Conservation (phyloP, 23 tunicate species). For the Ciona savignyi region DNA sequence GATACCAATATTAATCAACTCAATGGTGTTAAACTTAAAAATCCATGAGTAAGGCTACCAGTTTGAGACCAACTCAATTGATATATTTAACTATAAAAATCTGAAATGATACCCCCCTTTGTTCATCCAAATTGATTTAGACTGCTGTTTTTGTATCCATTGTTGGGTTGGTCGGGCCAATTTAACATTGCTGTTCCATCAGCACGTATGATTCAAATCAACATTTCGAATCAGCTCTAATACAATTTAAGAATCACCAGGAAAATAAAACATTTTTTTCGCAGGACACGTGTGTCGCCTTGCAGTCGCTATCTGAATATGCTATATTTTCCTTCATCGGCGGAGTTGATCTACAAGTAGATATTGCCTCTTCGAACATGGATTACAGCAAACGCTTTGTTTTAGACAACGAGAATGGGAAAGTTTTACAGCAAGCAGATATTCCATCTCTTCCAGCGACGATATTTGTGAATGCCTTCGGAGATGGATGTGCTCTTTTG, state of each 20-base stretch:
- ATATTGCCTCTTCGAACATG: slow-evolving; percentile 27
- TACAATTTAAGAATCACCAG: too few species aligned
- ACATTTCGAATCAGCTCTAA: too few species aligned
- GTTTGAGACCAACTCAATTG: background rate
- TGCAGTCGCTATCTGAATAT: slow-evolving; percentile 90
- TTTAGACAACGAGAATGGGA: slow-evolving; percentile 76
- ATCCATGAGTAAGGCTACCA: too few species aligned
- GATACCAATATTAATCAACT: too few species aligned
- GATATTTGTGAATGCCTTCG: slow-evolving; percentile 67
- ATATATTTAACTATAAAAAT: background rate
- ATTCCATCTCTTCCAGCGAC: slow-evolving; percentile 61
- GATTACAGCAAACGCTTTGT: slow-evolving; percentile 32
- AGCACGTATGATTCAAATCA: too few species aligned
- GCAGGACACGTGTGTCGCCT: slow-evolving; percentile 94
- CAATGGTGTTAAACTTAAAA: too few species aligned
- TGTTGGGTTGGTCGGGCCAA: too few species aligned
- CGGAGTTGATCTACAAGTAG: slow-evolving; percentile 52
- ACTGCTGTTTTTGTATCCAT: too few species aligned
- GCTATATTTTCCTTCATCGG: slow-evolving; percentile 81
- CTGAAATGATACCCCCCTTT: background rate
- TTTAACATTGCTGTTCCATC: too few species aligned
- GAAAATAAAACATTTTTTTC: too few species aligned
- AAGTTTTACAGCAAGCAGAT: slow-evolving; percentile 51
- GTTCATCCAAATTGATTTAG: too few species aligned
- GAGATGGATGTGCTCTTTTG: slow-evolving; percentile 90